A percentile compares a stretch with the other conserved stretches of the same genome.
Evolutionary conservation across 2,888 invertebrate genomes (phyloP).

Genomic region (Epinotia nisella): DNA sequence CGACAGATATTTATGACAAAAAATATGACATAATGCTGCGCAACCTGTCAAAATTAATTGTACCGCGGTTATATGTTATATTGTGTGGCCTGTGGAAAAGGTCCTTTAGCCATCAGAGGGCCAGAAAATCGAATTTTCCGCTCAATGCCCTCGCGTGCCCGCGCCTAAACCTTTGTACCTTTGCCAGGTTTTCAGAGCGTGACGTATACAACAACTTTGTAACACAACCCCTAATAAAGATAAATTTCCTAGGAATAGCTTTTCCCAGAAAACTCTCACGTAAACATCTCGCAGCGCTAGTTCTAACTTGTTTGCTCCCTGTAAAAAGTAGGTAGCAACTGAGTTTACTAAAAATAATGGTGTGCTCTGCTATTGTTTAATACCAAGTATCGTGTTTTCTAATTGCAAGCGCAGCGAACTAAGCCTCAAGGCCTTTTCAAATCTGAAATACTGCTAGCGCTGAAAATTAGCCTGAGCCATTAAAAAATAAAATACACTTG

Average conservation of each 20-base stretch:
- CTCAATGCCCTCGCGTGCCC: conserved; percentile 62
- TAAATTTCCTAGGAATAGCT: conserved; percentile 18
- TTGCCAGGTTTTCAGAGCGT: conserved; percentile 72
- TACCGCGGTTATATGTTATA: background rate
- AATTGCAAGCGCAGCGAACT: too few relatives aligned
- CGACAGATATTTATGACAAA: background rate
- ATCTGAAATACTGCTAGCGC: too few relatives aligned
- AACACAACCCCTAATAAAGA: conserved; percentile 33
- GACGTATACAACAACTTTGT: conserved; percentile 66
- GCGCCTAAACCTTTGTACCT: conserved; percentile 61
- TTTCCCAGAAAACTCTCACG: background rate
- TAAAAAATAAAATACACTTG: too few relatives aligned
- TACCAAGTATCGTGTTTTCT: too few relatives aligned
- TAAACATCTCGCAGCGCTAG: background rate
- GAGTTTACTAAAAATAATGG: conserved; percentile 2
- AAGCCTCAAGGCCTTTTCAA: too few relatives aligned
- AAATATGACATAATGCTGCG: background rate
- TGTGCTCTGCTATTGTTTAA: background rate
- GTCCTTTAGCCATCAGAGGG: conserved; percentile 52
- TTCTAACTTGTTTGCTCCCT: background rate
- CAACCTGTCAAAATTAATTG: background rate
- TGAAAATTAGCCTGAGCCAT: too few relatives aligned
- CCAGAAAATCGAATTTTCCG: conserved; percentile 82
- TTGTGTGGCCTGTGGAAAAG: conserved; percentile 6
- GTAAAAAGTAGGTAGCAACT: background rate